Evolutionary conservation across 1,140 invertebrate species (phyloP).

Genomic region (Microplitis demolitor): DNA sequence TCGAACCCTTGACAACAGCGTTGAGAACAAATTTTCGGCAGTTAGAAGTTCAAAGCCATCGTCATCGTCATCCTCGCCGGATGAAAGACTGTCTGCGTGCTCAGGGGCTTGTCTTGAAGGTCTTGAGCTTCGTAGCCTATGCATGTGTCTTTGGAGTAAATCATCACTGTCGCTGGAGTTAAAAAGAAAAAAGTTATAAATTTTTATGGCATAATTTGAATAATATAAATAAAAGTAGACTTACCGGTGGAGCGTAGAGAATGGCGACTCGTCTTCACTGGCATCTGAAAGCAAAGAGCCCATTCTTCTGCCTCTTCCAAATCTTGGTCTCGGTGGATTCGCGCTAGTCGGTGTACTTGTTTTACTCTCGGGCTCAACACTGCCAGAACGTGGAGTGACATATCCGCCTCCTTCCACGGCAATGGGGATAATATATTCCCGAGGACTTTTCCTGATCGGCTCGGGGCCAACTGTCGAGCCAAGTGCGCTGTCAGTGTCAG

Average conservation of each 20-base stretch:
- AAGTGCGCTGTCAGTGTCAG: constrained; percentile 67
- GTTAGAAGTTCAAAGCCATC: constrained; percentile 89
- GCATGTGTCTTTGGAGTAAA: constrained; percentile 68
- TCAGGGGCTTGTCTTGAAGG: constrained; percentile 72
- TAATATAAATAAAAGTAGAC: neutral
- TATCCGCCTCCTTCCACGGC: constrained; percentile 86
- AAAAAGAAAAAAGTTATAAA: neutral
- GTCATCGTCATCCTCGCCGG: constrained; percentile 86
- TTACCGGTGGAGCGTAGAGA: constrained; percentile 61
- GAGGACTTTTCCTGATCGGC: constrained; percentile 83
- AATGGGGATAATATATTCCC: constrained; percentile 91
- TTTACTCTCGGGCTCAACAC: constrained; percentile 73
- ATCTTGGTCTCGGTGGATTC: constrained; percentile 49
- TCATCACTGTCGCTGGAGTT: constrained; percentile 51
- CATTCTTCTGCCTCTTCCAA: constrained; percentile 55
- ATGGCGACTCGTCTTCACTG: constrained; percentile 73
- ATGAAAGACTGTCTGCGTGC: constrained; percentile 80
- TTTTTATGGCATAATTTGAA: neutral
- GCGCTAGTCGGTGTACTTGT: constrained; percentile 58
- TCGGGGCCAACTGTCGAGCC: constrained; percentile 65
- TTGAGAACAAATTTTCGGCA: constrained; percentile 88
- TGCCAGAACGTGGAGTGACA: constrained; percentile 77
- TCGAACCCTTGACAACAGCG: constrained; percentile 80
- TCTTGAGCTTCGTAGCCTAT: constrained; percentile 75
- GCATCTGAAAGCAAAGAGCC: constrained; percentile 61